Evolutionary conservation across 2,888 invertebrate species (phyloP).

Genomic region (Tenodera sinensis): DNA sequence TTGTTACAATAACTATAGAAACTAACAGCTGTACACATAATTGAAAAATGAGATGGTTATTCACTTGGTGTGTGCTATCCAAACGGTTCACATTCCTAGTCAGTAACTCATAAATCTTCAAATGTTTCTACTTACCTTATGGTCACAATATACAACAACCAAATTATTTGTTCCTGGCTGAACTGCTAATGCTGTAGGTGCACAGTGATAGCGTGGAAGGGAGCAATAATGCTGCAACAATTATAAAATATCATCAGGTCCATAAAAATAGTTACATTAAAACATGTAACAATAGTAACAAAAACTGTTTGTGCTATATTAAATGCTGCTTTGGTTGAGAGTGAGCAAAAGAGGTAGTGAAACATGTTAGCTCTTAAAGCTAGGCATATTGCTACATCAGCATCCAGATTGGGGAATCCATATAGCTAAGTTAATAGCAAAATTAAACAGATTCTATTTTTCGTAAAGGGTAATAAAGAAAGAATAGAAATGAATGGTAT

Average conservation of each 20-base stretch:
- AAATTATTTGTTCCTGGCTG: conserved; percentile 57
- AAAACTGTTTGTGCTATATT: neutral
- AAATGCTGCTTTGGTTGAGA: neutral
- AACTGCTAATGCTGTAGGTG: conserved; percentile 69
- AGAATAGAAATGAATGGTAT: too few species aligned
- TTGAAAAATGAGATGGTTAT: too few species aligned
- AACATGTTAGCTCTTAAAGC: neutral
- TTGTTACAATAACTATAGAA: too few species aligned
- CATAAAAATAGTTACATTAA: neutral
- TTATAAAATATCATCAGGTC: conserved; percentile 2
- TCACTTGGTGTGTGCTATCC: too few species aligned
- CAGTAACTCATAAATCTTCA: neutral
- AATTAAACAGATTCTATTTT: too few species aligned
- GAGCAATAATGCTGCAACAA: conserved; percentile 50
- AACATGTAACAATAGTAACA: too few species aligned
- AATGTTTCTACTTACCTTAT: conserved; percentile 55
- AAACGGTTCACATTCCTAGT: too few species aligned
- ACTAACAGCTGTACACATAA: too few species aligned
- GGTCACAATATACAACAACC: conserved; percentile 73
- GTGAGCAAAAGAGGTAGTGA: neutral
- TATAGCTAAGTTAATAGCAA: too few species aligned
- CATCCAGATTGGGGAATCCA: too few species aligned
- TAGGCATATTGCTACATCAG: too few species aligned
- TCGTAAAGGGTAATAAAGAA: too few species aligned
- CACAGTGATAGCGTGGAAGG: conserved; percentile 66